Evolutionary conservation across 2,888 invertebrate species (phyloP).

Genomic region (Perizoma affinitatum): DNA sequence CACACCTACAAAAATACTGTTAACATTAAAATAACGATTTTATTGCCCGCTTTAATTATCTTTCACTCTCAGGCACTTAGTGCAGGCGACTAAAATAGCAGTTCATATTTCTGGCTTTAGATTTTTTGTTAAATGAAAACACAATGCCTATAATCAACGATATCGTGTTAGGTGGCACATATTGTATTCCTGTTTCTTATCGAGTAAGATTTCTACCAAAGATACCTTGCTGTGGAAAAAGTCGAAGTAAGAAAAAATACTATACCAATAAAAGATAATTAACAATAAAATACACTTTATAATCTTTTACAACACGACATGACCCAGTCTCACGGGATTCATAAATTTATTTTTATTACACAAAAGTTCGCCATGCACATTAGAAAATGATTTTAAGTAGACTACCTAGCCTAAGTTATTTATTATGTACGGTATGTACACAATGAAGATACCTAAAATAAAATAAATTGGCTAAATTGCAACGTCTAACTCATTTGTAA

Average conservation of each 20-base stretch:
- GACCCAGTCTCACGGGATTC: conserved; percentile 43
- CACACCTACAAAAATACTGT: too few species aligned
- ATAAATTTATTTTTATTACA: conserved; percentile 44
- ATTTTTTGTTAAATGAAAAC: conserved; percentile 19
- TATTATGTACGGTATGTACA: conserved; percentile 66
- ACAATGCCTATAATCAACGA: conserved; percentile 20
- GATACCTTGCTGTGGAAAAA: conserved; percentile 42
- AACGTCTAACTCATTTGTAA: conserved; percentile 65
- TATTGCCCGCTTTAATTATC: too few species aligned
- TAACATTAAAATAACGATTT: too few species aligned
- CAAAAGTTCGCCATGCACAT: conserved; percentile 52
- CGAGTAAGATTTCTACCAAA: conserved; percentile 44
- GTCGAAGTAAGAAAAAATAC: conserved; percentile 43
- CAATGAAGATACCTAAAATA: conserved; percentile 54
- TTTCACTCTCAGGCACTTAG: too few species aligned
- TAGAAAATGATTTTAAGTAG: conserved; percentile 61
- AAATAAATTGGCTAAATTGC: conserved; percentile 67
- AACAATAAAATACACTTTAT: conserved; percentile 54
- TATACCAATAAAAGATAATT: conserved; percentile 48
- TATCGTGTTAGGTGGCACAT: conserved; percentile 36
- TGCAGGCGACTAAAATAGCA: too few species aligned
- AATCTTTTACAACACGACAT: conserved; percentile 47
- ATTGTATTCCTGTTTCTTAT: conserved; percentile 36
- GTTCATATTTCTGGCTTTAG: background rate
- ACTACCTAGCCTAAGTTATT: conserved; percentile 62